Evolutionary conservation across 2,888 invertebrate species (phyloP).

Genomic region (Phengaris alcon): DNA sequence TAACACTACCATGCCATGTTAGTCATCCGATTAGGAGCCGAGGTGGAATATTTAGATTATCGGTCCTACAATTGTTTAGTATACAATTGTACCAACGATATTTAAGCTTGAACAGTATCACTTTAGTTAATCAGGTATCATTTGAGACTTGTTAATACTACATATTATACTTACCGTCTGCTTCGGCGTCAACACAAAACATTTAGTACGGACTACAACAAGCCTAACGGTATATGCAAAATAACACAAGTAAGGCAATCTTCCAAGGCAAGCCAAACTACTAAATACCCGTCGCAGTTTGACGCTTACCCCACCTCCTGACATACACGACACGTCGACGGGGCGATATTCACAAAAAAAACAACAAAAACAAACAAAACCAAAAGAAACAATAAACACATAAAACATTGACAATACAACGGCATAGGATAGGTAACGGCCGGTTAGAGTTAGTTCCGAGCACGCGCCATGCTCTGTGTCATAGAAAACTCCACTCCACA

Average conservation of each 20-base stretch:
- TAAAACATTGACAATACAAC: conserved; percentile 63
- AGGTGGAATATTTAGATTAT: conserved; percentile 55
- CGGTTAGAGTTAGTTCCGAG: conserved; percentile 66
- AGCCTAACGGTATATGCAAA: conserved; percentile 74
- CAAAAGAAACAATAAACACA: conserved; percentile 34
- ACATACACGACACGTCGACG: conserved; percentile 60
- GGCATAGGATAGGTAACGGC: conserved; percentile 68
- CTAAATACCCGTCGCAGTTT: conserved; percentile 55
- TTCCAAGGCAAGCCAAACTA: conserved; percentile 67
- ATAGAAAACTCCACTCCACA: conserved; percentile 76
- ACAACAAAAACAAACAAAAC: conserved; percentile 50
- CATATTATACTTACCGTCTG: conserved; percentile 64
- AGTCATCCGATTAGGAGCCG: conserved; percentile 61
- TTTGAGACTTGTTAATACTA: conserved; percentile 49
- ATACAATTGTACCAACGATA: conserved; percentile 59
- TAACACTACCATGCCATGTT: conserved; percentile 64
- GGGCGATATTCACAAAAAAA: conserved; percentile 69
- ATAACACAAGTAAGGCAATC: conserved; percentile 67
- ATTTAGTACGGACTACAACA: conserved; percentile 66
- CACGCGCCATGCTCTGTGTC: conserved; percentile 68
- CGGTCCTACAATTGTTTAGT: conserved; percentile 50
- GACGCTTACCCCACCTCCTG: conserved; percentile 68
- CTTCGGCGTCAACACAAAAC: conserved; percentile 55
- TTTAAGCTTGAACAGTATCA: conserved; percentile 62
- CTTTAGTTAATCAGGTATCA: conserved; percentile 47